Evolutionary conservation across 2,888 invertebrate genomes (phyloP).

Genomic region (Chalcis sispes): DNA sequence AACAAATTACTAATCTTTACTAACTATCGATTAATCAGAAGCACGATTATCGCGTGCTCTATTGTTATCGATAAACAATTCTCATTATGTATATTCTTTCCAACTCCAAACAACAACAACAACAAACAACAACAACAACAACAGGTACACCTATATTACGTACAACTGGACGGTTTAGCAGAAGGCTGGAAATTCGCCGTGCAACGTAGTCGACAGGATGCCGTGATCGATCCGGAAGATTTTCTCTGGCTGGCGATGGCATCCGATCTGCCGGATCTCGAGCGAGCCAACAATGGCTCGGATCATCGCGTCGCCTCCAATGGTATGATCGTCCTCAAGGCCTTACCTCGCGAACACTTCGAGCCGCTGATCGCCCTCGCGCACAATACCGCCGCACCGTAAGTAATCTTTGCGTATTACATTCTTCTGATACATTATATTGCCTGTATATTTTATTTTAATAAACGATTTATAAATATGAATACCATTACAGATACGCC

Average conservation of each 20-base stretch:
- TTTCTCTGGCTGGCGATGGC: conserved; percentile 86
- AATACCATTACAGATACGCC: conserved; percentile 79
- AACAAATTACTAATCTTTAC: neutral
- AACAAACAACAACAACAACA: neutral
- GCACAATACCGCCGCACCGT: conserved; percentile 88
- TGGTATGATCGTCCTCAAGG: conserved; percentile 69
- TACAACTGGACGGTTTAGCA: conserved; percentile 87
- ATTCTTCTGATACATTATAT: neutral
- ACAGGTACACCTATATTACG: conserved; percentile 84
- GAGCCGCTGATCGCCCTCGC: conserved; percentile 81
- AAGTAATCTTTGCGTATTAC: conserved; percentile 62
- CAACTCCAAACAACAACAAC: neutral
- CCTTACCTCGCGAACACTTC: conserved; percentile 63
- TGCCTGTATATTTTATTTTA: neutral
- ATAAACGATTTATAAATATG: neutral
- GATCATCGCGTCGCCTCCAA: conserved; percentile 69
- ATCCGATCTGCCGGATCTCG: conserved; percentile 86
- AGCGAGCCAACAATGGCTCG: conserved; percentile 72
- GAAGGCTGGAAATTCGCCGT: conserved; percentile 86
- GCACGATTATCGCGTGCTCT: too few relatives aligned
- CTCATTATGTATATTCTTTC: neutral
- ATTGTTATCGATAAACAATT: neutral
- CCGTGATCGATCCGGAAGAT: conserved; percentile 81
- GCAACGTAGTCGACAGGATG: conserved; percentile 80
- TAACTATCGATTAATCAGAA: too few relatives aligned